Evolutionary conservation across 1,140 invertebrate species (phyloP).

Genomic region (Meloidogyne chitwoodi): DNA sequence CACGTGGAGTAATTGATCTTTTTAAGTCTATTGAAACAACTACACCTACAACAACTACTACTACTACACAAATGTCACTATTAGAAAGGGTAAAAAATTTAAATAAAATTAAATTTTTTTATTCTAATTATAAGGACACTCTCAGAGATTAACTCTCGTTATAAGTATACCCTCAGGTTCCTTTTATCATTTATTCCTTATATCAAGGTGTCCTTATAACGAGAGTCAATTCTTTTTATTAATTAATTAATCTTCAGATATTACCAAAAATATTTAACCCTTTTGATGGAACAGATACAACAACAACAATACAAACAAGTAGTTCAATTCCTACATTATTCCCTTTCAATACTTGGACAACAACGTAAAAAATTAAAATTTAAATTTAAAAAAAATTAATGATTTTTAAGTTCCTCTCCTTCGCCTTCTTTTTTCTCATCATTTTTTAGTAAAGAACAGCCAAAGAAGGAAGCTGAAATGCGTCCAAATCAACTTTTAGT

Average conservation of each 20-base stretch:
- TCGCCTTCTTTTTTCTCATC: not conserved
- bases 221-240: too few relatives aligned
- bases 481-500: not conserved
- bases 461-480: not conserved
- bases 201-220: too few relatives aligned
- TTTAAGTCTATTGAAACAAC: slow-evolving; percentile 11
- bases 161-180: too few relatives aligned
- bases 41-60: slow-evolving; percentile 27
- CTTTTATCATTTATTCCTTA: too few relatives aligned
- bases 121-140: too few relatives aligned
- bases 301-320: not conserved
- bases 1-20: slow-evolving; percentile 29
- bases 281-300: not conserved
- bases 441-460: slow-evolving; percentile 5
- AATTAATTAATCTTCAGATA: not conserved
- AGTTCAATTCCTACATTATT: not conserved
- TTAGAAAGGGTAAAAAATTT: not conserved
- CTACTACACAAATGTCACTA: slow-evolving; percentile 1
- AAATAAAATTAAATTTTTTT: not conserved
- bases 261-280: slow-evolving; percentile 6
- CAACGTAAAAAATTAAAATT: too few relatives aligned
- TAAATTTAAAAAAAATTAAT: too few relatives aligned
- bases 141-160: too few relatives aligned
- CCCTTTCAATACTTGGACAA: not conserved
- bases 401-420: too few relatives aligned